Evolutionary conservation across 2,113 vertebrate genomes (phyloP).

Genomic region (Myxocyprinus asiaticus): DNA sequence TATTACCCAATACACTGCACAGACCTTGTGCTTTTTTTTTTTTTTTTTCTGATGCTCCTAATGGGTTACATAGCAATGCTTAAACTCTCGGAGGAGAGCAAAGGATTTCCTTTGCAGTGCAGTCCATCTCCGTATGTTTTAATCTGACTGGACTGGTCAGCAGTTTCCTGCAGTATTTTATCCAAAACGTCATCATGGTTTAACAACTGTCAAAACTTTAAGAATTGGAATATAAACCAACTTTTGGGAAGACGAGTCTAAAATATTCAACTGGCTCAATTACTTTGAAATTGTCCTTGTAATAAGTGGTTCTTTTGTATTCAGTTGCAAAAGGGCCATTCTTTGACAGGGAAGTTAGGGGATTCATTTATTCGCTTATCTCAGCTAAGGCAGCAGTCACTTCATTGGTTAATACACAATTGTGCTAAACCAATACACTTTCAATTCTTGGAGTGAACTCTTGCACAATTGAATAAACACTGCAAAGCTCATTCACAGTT

Average conservation of each 20-base stretch:
- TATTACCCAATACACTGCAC: not conserved
- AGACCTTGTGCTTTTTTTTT: not conserved
- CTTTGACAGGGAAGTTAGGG: not conserved
- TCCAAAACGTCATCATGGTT: constrained; percentile 7
- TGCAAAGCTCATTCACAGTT: not conserved
- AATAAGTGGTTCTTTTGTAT: constrained; percentile 21
- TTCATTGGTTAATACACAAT: constrained; percentile 5
- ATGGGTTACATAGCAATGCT: constrained; percentile 3
- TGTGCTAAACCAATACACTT: constrained; percentile 8
- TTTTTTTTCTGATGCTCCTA: not conserved
- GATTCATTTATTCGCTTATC: constrained; percentile 3
- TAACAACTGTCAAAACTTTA: constrained; percentile 11
- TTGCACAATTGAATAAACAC: not conserved
- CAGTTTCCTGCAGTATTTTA: not conserved
- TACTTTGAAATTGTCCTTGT: constrained; percentile 17
- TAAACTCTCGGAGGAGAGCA: not conserved
- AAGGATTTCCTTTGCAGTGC: not conserved
- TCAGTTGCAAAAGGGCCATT: not conserved
- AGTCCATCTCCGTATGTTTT: constrained; percentile 27
- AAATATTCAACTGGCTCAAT: constrained; percentile 18
- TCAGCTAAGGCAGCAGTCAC: not conserved
- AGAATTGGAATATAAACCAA: constrained; percentile 33
- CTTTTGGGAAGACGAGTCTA: not conserved
- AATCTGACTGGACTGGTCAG: not conserved
- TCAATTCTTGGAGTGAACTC: constrained; percentile 7